These are phyloP conservation scores for Phymastichus coffea DNA, from an alignment of 1,140 invertebrate genomes.

Conservation along the genomic window DNA sequence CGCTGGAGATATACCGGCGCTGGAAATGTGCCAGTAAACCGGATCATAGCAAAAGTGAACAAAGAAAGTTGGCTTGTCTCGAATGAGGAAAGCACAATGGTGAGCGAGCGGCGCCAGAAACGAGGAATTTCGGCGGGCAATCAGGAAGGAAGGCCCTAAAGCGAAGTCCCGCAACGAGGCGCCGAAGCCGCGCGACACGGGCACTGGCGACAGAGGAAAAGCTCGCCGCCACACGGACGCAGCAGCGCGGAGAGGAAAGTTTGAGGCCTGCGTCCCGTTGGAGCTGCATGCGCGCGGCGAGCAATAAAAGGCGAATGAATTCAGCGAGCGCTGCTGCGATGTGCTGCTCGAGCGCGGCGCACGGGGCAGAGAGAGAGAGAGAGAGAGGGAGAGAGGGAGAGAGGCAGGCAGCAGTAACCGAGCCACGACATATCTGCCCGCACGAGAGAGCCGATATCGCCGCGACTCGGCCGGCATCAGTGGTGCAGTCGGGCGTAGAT, in stretches of 20 bases:
- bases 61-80: not conserved
- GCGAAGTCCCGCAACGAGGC: too few relatives aligned
- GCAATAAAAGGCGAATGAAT: constrained; percentile 4
- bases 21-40: not conserved
- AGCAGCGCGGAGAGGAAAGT: not conserved
- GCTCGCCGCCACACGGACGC: not conserved
- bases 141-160: too few relatives aligned
- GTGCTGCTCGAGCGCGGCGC: not conserved
- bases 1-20: not conserved
- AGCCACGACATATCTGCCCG: too few relatives aligned
- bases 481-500: too few relatives aligned
- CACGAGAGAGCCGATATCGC: too few relatives aligned
- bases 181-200: too few relatives aligned
- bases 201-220: too few relatives aligned
- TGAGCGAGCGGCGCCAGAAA: not conserved
- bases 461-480: too few relatives aligned
- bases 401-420: not conserved
- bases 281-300: too few relatives aligned
- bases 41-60: too few relatives aligned
- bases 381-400: not conserved
- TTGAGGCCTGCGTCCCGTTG: not conserved
- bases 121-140: not conserved
- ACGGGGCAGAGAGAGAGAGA: not conserved
- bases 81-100: not conserved
- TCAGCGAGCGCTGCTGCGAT: not conserved